A percentile compares a stretch with the other conserved stretches of the same genome.
phyloP scores from a whole-genome alignment of 2,888 invertebrate species.

The Drosophila austrosaltans region DNA sequence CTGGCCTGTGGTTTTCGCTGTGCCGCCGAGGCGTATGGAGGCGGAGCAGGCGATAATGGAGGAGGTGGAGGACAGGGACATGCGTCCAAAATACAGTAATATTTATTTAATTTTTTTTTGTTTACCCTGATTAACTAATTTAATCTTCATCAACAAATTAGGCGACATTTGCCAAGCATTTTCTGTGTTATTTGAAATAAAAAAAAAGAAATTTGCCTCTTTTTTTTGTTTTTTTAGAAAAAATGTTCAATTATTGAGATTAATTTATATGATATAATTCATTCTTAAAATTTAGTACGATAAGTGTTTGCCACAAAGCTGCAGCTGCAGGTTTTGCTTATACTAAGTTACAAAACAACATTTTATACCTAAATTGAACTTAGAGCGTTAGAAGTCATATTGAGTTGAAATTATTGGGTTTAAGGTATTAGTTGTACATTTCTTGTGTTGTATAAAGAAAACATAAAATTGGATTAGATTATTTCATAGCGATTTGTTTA shows the following conservation, averaged over 20 bases:
- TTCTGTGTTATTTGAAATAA: constrained; percentile 76
- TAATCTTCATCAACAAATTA: constrained; percentile 33
- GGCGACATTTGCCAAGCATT: constrained; percentile 32
- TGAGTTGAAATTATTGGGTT: neutral
- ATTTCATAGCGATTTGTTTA: neutral
- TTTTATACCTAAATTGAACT: neutral
- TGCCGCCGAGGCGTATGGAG: constrained; percentile 68
- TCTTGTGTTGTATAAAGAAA: neutral
- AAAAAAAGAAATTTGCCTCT: constrained; percentile 40
- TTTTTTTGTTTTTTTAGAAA: constrained; percentile 34
- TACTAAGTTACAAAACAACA: neutral
- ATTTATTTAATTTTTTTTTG: constrained; percentile 5
- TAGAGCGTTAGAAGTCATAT: neutral
- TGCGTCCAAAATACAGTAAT: constrained; percentile 9
- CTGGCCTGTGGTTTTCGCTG: constrained; percentile 66
- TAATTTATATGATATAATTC: neutral
- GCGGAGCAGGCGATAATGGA: constrained; percentile 35
- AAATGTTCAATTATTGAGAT: constrained; percentile 1
- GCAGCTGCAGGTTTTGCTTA: neutral
- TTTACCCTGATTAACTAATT: constrained; percentile 47
- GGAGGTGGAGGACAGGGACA: constrained; percentile 7
- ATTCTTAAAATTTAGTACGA: neutral
- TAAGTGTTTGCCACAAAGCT: neutral
- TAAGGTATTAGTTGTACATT: constrained; percentile 1
- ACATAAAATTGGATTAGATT: constrained; percentile 11